These are phyloP conservation scores for Listronotus bonariensis DNA, from an alignment of 1,140 invertebrate species.

Conservation along the genomic window DNA sequence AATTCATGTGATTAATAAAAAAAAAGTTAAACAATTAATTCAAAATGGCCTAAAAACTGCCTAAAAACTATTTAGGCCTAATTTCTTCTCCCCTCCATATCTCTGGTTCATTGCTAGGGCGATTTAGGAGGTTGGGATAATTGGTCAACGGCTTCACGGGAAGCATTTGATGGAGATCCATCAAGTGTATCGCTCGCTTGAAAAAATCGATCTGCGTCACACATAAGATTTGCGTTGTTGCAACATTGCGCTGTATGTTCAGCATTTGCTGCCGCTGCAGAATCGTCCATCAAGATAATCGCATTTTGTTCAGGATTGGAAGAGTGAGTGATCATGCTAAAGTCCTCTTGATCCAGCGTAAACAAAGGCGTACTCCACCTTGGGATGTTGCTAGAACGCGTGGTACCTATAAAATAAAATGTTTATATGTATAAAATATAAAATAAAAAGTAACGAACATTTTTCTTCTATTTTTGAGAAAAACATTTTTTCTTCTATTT, in stretches of 20 bases:
- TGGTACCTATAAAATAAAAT: slow-evolving; percentile 52
- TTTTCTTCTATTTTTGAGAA: too few species aligned
- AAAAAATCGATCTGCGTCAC: slow-evolving; percentile 55
- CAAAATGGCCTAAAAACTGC: too few species aligned
- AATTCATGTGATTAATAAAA: too few species aligned
- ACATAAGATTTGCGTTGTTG: slow-evolving; percentile 52
- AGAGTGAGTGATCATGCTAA: slow-evolving; percentile 84
- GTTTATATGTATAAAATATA: background rate
- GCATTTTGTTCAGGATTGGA: slow-evolving; percentile 66
- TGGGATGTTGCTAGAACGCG: slow-evolving; percentile 67
- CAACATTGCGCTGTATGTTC: slow-evolving; percentile 51
- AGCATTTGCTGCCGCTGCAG: slow-evolving; percentile 37
- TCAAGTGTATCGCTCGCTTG: slow-evolving; percentile 51
- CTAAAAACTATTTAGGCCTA: background rate
- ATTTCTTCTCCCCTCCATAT: slow-evolving; percentile 10
- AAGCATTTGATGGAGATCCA: slow-evolving; percentile 15
- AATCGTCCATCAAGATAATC: slow-evolving; percentile 73
- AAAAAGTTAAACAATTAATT: too few species aligned
- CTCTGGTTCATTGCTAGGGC: slow-evolving; percentile 30
- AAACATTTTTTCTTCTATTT: too few species aligned
- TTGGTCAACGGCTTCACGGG: slow-evolving; percentile 30
- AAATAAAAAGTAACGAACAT: too few species aligned
- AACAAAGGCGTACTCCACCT: slow-evolving; percentile 90
- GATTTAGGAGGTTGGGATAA: slow-evolving; percentile 30
- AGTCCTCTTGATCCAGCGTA: slow-evolving; percentile 90